Base-by-base conservation (phyloP, 2,888 invertebrate species). In the Hydropsyche betteni region DNA sequence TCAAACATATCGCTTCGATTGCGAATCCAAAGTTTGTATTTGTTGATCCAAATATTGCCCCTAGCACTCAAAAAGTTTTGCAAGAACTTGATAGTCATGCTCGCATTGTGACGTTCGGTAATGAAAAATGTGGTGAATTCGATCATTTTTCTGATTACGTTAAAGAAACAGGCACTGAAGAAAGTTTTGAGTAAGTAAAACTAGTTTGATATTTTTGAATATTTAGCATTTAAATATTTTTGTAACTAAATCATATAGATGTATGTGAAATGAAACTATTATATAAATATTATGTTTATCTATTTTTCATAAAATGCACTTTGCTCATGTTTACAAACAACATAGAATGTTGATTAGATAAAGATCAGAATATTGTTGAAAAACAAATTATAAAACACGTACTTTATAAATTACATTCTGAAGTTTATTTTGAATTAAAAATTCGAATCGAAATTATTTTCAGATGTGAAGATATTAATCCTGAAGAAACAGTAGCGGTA, bases 401-500 rank as follows among this genome's bases (percentile, higher is more conserved):
- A n/a, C 2, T 58, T n/a, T 1, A 3, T 7, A 3, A 16, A 58
- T 14, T 2, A 24, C n/a, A 16, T 14, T 10, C 14, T 58, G 14
- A 58, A n/a, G 58, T 58, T 58, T 58, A 24, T 12, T 51, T 51
- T 8, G 12, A 51, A 51, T 10, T 10, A 58, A 24, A n/a, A 58
- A 4, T n/a, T 3, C 3, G 14, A 24, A 58, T 16, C 53, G 12
- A 61, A 16, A 61, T 33, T 7, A 12, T 34, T 55, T 72, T 36
- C 12, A 72, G 72, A 38, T 72, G 72, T 58, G 72, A 72, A 16
- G 76, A 78, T 34, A 73, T 78, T 44, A 75, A 78, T 73, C 74
- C 76, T 0, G 50, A 38, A 16, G 51, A 14, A 8, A 76, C 76
- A 10, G 51, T 70, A 4, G 81, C 81, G 0, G 55, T 82, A 6